phyloP scores from a whole-genome alignment of 2,888 invertebrate genomes.

The Polymixis flavicincta region DNA sequence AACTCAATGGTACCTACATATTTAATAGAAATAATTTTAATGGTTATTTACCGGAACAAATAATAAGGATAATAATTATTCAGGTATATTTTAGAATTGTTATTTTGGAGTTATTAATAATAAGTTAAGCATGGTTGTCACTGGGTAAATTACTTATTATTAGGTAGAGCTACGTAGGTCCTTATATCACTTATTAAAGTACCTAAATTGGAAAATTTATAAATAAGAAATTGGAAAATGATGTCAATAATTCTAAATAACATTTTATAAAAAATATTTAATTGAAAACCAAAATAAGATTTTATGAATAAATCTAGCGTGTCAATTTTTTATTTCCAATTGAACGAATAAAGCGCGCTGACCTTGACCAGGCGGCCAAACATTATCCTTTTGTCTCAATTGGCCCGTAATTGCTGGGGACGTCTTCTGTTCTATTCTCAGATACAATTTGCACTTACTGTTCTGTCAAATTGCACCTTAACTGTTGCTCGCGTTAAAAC shows the following conservation, averaged over 20 bases:
- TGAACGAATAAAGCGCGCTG: constrained; percentile 80
- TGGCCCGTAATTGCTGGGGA: constrained; percentile 87
- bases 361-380: constrained; percentile 88
- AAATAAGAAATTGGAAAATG: too few species aligned
- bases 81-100: neutral
- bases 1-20: too few species aligned
- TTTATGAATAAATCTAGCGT: constrained; percentile 79
- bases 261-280: constrained; percentile 3
- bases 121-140: neutral
- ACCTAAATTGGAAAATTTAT: neutral
- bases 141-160: neutral
- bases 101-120: constrained; percentile 2
- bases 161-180: too few species aligned
- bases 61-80: constrained; percentile 27
- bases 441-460: constrained; percentile 87
- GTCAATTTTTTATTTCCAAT: constrained; percentile 86
- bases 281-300: constrained; percentile 45
- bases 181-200: neutral
- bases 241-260: neutral
- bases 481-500: constrained; percentile 69
- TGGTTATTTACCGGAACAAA: neutral
- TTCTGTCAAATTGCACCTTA: constrained; percentile 86
- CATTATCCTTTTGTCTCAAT: constrained; percentile 91
- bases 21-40: constrained; percentile 10
- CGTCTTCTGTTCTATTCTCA: constrained; percentile 87